A percentile compares a stretch with the other conserved stretches of the same genome.
phyloP scores from a whole-genome alignment of 2,888 invertebrate species.

The Galerucella nymphaeae region DNA sequence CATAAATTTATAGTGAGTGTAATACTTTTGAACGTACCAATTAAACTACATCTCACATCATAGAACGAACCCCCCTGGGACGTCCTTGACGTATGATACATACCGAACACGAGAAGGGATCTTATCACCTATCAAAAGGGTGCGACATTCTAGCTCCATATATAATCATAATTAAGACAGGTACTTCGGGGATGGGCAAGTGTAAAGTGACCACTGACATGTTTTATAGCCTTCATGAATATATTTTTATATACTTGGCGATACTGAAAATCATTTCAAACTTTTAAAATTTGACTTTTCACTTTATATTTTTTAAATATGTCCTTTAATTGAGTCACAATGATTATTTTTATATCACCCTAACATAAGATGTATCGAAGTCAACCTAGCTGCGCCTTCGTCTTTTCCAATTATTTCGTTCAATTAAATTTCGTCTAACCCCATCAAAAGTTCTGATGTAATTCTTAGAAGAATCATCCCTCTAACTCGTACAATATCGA shows the following conservation, averaged over 20 bases:
- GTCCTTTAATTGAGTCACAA: too few species aligned
- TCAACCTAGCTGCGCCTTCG: not conserved
- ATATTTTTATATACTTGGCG: slow-evolving; percentile 1
- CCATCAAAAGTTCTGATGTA: slow-evolving; percentile 41
- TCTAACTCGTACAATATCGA: slow-evolving; percentile 56
- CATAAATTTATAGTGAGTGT: slow-evolving; percentile 33
- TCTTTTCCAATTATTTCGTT: slow-evolving; percentile 32
- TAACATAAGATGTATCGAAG: not conserved
- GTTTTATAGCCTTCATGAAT: slow-evolving; percentile 45
- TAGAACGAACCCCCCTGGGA: slow-evolving; percentile 21
- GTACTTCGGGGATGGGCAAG: slow-evolving; percentile 52
- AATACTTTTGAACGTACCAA: slow-evolving; percentile 34
- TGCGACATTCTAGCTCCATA: slow-evolving; percentile 57
- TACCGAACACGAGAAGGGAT: slow-evolving; percentile 43
- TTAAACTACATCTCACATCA: slow-evolving; percentile 28
- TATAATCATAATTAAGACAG: slow-evolving; percentile 60
- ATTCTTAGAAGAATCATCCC: slow-evolving; percentile 38
- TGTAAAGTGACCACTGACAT: slow-evolving; percentile 57
- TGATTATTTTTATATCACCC: too few species aligned
- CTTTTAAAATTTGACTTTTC: not conserved
- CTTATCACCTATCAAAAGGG: slow-evolving; percentile 59
- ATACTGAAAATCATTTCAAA: not conserved
- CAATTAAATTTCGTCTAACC: slow-evolving; percentile 37
- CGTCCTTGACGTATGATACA: slow-evolving; percentile 29
- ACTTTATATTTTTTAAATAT: not conserved